phyloP scores from a whole-genome alignment of 2,888 invertebrate species.

The Chalcosyrphus nemorum region DNA sequence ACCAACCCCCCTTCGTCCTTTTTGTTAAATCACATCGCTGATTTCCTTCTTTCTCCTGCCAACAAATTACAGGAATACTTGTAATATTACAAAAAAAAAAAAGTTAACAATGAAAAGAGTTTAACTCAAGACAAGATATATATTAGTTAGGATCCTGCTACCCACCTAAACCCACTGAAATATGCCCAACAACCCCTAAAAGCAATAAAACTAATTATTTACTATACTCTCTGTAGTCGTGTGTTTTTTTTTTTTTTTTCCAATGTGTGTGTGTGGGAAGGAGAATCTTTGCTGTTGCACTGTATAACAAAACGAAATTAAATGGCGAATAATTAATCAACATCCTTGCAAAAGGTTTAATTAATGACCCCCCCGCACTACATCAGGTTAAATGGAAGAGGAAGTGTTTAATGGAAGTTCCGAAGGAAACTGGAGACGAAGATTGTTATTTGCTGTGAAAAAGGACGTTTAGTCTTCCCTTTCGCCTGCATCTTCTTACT shows the following conservation, averaged over 20 bases:
- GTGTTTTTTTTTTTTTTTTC: neutral
- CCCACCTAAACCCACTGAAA: too few relatives aligned
- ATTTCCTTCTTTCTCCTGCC: constrained; percentile 7
- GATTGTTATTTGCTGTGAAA: neutral
- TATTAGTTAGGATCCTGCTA: constrained; percentile 6
- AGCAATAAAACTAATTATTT: constrained; percentile 51
- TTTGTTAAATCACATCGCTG: constrained; percentile 5
- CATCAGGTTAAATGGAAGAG: constrained; percentile 40
- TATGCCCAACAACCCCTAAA: neutral
- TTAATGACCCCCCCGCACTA: constrained; percentile 42
- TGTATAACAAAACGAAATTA: constrained; percentile 52
- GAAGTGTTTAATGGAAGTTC: constrained; percentile 35
- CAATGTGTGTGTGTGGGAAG: neutral
- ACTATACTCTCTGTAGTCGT: constrained; percentile 3
- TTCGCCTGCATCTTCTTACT: too few relatives aligned
- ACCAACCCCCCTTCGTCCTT: neutral
- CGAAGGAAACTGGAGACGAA: neutral
- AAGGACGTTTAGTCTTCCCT: neutral
- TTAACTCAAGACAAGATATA: constrained; percentile 5
- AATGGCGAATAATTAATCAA: constrained; percentile 69
- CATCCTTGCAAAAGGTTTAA: constrained; percentile 58
- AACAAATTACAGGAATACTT: constrained; percentile 9
- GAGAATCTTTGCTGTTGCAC: neutral
- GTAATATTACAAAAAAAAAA: neutral
- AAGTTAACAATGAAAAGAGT: constrained; percentile 23